Base-by-base conservation (phyloP, 2,797 vertebrate species). In the Babyrousa celebensis region DNA sequence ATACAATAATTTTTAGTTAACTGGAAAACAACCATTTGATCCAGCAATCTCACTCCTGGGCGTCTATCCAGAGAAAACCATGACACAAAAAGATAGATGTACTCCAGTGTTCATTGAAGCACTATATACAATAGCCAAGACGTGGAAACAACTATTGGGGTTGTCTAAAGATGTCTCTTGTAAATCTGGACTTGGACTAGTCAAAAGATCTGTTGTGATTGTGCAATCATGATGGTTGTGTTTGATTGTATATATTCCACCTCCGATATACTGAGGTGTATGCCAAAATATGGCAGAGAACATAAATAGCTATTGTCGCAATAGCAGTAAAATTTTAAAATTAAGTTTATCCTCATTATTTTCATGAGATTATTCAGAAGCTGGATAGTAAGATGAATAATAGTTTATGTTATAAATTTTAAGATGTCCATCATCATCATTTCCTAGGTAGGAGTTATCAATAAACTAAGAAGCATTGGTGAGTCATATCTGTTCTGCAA, bases 1-100 rank as follows among this genome's bases (percentile, higher is more conserved):
- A 86, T 70, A 70, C 18, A 75, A 86, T 89, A 20, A 90, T 54
- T 89, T 96, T 82, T 40, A 18, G 56, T 90, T 63, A 94, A 90
- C 12, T 71, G 43, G 43, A 10, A 9, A 48, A 48, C 43, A 48
- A 48, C 43, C 43, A 48, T 48, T 48, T 48, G 43, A 48, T 48
- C 43, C 43, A 48, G 43, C 43, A 48, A 48, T 48, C 43, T 10
- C 43, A 48, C 43, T 48, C 43, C 43, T 48, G 43, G 43, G 43
- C 43, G 1, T 48, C 43, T 48, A 48, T 48, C 43, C 43, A 48
- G 43, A 48, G 43, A 48, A 48, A 48, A 48, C 5, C 43, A 48
- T 48, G 43, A 48, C 43, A 6, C 43, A 48, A 48, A 48, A 48
- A 48, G 43, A 48, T 48, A 48, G 1, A 10, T 48, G 43, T 48